Conservation (phyloP, 2,888 invertebrate species). For the Agriotes lineatus region DNA sequence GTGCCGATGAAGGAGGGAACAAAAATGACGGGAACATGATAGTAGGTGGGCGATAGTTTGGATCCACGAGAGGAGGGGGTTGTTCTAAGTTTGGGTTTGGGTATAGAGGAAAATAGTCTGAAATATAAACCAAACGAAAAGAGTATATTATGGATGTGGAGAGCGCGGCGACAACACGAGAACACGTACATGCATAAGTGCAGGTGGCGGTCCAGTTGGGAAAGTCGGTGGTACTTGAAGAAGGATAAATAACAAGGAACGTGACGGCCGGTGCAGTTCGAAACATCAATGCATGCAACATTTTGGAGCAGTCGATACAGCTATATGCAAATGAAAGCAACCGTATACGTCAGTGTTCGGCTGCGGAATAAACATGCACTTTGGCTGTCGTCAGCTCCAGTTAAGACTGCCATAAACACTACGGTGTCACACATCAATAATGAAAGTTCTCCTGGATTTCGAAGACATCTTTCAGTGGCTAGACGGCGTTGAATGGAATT, state of each 20-base stretch:
- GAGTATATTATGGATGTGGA: conserved; percentile 40
- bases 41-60: conserved; percentile 70
- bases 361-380: conserved; percentile 32
- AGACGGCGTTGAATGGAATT: conserved; percentile 19
- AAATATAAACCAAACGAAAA: conserved; percentile 66
- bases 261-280: conserved; percentile 20
- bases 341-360: conserved; percentile 24
- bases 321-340: conserved; percentile 31
- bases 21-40: conserved; percentile 73
- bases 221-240: conserved; percentile 12
- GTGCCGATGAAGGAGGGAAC: conserved; percentile 67
- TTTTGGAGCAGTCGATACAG: conserved; percentile 26
- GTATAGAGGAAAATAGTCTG: conserved; percentile 71
- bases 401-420: conserved; percentile 24
- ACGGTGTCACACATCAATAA: conserved; percentile 26
- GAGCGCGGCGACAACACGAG: conserved; percentile 40
- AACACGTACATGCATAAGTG: conserved; percentile 41
- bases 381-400: conserved; percentile 23
- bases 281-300: conserved; percentile 24
- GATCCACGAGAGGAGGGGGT: conserved; percentile 65
- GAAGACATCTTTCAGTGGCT: conserved; percentile 17
- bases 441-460: conserved; percentile 22
- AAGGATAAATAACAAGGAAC: conserved; percentile 19
- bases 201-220: conserved; percentile 21
- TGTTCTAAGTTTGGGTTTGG: conserved; percentile 72